These are phyloP conservation scores for Nasonia giraulti DNA, from an alignment of 1,140 invertebrate species.

Conservation along the genomic window DNA sequence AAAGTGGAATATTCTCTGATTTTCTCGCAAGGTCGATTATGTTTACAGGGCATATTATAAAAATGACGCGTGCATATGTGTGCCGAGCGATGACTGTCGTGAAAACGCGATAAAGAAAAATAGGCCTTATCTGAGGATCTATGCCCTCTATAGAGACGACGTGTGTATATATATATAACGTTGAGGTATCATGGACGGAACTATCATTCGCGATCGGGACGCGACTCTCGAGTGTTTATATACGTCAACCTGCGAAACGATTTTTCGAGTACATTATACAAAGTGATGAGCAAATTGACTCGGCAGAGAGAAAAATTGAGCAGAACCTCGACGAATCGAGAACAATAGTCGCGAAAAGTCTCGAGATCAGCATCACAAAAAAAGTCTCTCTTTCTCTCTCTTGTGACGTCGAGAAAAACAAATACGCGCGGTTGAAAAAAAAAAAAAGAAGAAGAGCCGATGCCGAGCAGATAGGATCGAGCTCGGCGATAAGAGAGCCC, in stretches of 20 bases:
- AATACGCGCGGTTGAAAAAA: no score
- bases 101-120: neutral
- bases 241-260: no score
- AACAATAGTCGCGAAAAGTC: neutral
- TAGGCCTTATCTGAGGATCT: neutral
- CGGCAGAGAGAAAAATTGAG: no score
- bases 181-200: no score
- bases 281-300: no score
- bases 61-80: neutral
- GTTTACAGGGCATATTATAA: no score
- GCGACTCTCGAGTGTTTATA: no score
- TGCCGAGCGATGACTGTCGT: neutral
- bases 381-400: neutral
- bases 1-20: no score
- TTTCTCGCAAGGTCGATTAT: no score
- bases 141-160: neutral
- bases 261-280: no score
- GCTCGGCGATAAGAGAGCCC: neutral
- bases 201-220: no score
- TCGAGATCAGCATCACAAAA: neutral
- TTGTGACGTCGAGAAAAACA: neutral
- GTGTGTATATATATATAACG: no score
- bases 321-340: neutral
- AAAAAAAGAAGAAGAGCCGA: neutral
- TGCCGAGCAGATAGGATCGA: neutral